A percentile compares a stretch with the other conserved stretches of the same genome.
These are phyloP conservation scores for Tinea semifulvella DNA, from an alignment of 2,888 invertebrate genomes.

Conservation along the genomic window DNA sequence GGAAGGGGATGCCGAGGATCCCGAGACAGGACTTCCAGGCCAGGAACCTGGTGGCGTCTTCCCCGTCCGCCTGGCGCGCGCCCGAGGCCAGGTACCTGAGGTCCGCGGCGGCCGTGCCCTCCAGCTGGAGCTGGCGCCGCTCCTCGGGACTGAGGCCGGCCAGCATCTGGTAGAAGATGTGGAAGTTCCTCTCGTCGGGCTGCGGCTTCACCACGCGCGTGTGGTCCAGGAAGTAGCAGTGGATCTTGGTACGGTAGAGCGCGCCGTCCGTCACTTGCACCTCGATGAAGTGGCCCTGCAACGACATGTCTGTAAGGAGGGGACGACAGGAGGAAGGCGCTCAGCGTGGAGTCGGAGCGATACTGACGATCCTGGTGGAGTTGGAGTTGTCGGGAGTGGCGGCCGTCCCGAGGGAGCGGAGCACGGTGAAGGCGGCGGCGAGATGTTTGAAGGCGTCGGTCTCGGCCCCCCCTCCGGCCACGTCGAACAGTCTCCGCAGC, in stretches of 20 bases:
- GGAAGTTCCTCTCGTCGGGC: conserved; percentile 92
- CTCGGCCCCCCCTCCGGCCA: conserved; percentile 93
- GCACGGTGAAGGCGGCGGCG: conserved; percentile 93
- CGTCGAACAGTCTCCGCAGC: conserved; percentile 89
- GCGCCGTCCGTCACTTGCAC: conserved; percentile 96
- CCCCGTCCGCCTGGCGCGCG: conserved; percentile 38
- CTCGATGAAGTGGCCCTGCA: conserved; percentile 93
- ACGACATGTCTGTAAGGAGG: conserved; percentile 18
- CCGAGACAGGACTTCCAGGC: conserved; percentile 93
- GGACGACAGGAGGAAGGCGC: neutral
- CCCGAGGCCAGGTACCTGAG: conserved; percentile 82
- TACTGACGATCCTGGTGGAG: conserved; percentile 88
- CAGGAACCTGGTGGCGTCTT: conserved; percentile 40
- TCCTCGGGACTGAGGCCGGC: conserved; percentile 84
- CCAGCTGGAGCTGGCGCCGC: conserved; percentile 81
- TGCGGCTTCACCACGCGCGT: conserved; percentile 81
- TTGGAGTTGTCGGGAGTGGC: conserved; percentile 91
- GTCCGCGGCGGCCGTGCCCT: conserved; percentile 84
- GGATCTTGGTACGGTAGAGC: conserved; percentile 93
- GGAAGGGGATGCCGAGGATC: conserved; percentile 90
- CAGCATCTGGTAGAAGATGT: conserved; percentile 96
- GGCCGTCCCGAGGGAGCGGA: conserved; percentile 90
- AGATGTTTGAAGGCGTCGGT: conserved; percentile 96
- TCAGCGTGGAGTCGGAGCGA: too few species aligned
- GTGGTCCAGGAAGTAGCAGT: conserved; percentile 95